A percentile compares a stretch with the other conserved stretches of the same genome.
These are phyloP conservation scores for Anseranas semipalmata DNA, from an alignment of 2,113 vertebrate genomes.

Conservation along the genomic window DNA sequence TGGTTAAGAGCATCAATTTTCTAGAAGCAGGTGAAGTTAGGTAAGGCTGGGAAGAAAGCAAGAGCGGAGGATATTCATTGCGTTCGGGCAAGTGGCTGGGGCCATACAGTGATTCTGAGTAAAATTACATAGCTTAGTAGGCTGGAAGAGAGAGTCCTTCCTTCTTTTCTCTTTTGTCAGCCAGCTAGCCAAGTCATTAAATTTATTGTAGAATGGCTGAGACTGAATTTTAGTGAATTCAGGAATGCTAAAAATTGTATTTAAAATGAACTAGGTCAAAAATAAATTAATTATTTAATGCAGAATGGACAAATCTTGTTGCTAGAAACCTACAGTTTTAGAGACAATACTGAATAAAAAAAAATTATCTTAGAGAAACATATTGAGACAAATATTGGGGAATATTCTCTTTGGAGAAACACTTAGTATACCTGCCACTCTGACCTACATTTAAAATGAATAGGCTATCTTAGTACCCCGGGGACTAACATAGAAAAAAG, in stretches of 20 bases:
- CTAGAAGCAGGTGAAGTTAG: neutral
- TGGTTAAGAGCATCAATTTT: accelerated
- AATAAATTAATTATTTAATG: neutral
- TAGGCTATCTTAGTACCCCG: neutral
- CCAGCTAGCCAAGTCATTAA: neutral
- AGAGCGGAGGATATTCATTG: accelerated
- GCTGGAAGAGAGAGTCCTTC: neutral
- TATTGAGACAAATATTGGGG: neutral
- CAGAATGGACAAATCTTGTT: neutral
- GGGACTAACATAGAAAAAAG: neutral
- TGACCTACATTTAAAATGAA: neutral
- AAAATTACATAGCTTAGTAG: neutral
- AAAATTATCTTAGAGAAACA: neutral
- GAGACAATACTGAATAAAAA: neutral
- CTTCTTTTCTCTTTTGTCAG: neutral
- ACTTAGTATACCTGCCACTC: neutral
- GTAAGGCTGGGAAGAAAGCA: neutral
- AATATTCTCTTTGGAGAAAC: neutral
- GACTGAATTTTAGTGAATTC: neutral
- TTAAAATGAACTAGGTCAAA: neutral
- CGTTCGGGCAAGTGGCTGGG: neutral
- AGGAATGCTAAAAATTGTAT: neutral
- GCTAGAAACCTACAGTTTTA: neutral
- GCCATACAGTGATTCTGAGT: accelerated
- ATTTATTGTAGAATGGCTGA: neutral